phyloP scores from a whole-genome alignment of 2,888 invertebrate genomes.

The Dynastes hyllus region DNA sequence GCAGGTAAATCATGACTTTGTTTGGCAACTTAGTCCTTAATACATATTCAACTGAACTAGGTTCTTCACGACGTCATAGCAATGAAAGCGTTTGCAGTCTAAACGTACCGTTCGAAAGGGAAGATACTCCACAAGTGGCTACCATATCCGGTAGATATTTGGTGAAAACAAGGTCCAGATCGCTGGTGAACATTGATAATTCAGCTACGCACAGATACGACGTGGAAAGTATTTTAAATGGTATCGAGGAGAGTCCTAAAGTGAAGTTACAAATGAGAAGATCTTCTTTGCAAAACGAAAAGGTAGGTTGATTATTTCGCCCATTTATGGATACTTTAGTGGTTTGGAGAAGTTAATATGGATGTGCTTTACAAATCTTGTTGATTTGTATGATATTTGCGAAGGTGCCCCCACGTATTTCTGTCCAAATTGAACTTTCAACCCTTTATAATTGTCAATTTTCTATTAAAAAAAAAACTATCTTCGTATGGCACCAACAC shows the following conservation, averaged over 20 bases:
- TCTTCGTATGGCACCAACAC: no score
- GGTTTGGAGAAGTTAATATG: no score
- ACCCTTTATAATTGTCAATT: no score
- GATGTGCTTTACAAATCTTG: no score
- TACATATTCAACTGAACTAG: conserved; percentile 56
- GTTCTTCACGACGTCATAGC: conserved; percentile 65
- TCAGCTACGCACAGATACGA: conserved; percentile 58
- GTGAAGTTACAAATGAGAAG: conserved; percentile 61
- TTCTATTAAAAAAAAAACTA: no score
- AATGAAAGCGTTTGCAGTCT: conserved; percentile 66
- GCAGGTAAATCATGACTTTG: conserved; percentile 53
- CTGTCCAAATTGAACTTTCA: no score
- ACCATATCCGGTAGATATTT: conserved; percentile 52
- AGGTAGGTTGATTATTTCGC: conserved; percentile 44
- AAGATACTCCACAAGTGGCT: conserved; percentile 60
- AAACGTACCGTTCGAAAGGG: conserved; percentile 63
- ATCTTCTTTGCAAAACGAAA: conserved; percentile 66
- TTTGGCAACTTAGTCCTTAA: not conserved
- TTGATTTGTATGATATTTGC: no score
- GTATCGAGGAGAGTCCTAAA: conserved; percentile 67
- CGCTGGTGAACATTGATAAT: conserved; percentile 62
- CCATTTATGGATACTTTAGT: no score
- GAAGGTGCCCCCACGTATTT: no score
- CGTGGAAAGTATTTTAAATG: conserved; percentile 62
- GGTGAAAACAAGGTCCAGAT: conserved; percentile 62